Evolutionary conservation across 2,113 vertebrate genomes (phyloP), one percentile per base, ranked within the genome.

Genomic region (Ifrita kowaldi): DNA sequence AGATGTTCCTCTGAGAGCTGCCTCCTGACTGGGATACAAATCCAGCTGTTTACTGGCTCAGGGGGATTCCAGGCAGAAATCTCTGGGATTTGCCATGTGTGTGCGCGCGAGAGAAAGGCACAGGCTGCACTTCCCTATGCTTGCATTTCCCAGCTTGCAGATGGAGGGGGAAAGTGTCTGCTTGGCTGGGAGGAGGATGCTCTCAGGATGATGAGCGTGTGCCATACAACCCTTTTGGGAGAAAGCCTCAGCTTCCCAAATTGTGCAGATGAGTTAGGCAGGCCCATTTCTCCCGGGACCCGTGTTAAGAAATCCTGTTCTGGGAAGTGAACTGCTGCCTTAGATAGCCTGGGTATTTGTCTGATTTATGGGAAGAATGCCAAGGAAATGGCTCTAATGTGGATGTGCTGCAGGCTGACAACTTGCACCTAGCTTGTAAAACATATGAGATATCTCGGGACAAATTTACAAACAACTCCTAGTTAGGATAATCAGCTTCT

Each of bases 11-110:
- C 73, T 0, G 11, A 87, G 52, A 87, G 60, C 93, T 94, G 73
- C 35, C 86, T 95, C 76, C 93, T 78, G 89, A 92, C 91, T 69
- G 49, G 65, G 81, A 94, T 84, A 91, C 93, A 89, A 79, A 79
- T 83, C 77, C 93, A 97, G 95, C 94, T 97, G 93, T 93, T 95
- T 5, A 56, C 91, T 87, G 89, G 89, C 91, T 96, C 81, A 63
- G 89, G 74, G 65, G 84, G 53, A 95, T 91, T 89, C 69, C 87
- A 76, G 69, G 49, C 80, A 95, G 77, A 94, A 92, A 96, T 84
- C 80, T 79, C 81, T 87, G 84, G 74, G 93, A 94, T 96, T 97
- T 97, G 85, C 53, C 0, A 5, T 65, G 70, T 75, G 39, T 82
- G 42, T 47, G 47, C 5, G 2, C 0, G 0, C 0, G 0, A 65